Evolutionary conservation across 2,888 invertebrate species (phyloP), one percentile per base, ranked within the genome.

Genomic region (Phlogophora meticulosa): DNA sequence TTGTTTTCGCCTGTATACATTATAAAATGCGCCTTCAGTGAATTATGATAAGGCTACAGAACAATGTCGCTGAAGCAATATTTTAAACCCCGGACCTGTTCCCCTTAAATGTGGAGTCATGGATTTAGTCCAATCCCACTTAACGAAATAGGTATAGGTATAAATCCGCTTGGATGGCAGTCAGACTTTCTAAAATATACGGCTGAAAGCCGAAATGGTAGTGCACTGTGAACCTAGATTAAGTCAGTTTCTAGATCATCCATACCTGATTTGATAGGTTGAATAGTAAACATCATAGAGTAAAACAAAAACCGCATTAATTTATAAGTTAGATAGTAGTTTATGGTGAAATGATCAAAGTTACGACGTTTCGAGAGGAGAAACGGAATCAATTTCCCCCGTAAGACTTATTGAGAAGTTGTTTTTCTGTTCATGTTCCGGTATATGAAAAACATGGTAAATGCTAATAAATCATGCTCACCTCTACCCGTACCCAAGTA

Each of bases 11-110:
- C 86, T 87, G 83, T 85, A 87, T 85, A 86, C 80, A 86, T 83
- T 84, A 77, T 84, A 82, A 81, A 66, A 83, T 85, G 84, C 80
- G 85, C 85, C 83, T 82, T 78, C 72, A 72, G 78, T 90, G 86
- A 91, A 86, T 90, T 90, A 91, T 90, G 87, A 89, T 85, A 85
- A 85, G 82, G 82, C 82, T 87, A 86, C 86, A 4, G 2, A 28
- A 28, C 28, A 28, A 28, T 28, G 5, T 5, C 28, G 28, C 28
- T 84, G 78, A 85, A 83, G 85, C 84, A 84, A 85, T 87, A 87
- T 88, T 87, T 86, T 84, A 82, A 83, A 82, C 74, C 68, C 79
- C 78, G 71, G 75, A 79, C 74, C 78, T 82, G 76, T 65, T 78
- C 64, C 78, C 71, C 78, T 83, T 87, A 85, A 82, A 85, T 85